Conservation (phyloP, 2,113 vertebrate species). For the Phasianus colchicus region DNA sequence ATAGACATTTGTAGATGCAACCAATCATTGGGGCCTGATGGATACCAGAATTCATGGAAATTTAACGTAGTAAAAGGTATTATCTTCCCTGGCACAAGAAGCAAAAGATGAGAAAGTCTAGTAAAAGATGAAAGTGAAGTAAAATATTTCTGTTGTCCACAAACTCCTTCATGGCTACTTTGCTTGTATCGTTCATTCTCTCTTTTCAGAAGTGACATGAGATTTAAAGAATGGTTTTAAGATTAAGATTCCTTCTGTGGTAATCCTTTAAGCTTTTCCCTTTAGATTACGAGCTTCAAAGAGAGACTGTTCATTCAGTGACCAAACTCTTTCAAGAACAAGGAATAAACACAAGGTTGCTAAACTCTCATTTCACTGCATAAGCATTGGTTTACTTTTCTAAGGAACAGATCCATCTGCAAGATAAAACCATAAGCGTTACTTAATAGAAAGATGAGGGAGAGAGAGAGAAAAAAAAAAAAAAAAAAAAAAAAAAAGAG, state of each 20-base stretch:
- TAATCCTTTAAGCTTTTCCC: conserved; percentile 42
- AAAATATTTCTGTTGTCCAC: background rate
- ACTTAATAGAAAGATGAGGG: background rate
- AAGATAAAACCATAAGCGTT: background rate
- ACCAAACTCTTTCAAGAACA: background rate
- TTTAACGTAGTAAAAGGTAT: background rate
- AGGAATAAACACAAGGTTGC: background rate
- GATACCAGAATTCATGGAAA: background rate
- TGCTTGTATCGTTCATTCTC: background rate
- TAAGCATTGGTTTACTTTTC: background rate
- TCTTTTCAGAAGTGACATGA: background rate
- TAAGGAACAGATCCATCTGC: background rate
- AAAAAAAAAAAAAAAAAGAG: background rate
- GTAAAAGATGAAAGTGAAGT: background rate
- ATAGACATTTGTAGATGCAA: background rate
- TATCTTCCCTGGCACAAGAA: background rate
- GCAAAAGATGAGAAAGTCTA: background rate
- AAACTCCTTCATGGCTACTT: background rate
- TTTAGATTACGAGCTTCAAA: conserved; percentile 8
- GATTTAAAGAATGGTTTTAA: conserved; percentile 26
- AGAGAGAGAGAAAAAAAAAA: background rate
- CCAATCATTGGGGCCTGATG: background rate
- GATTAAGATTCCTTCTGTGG: background rate
- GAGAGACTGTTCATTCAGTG: background rate
- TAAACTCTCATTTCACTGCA: background rate